Conservation (phyloP, 2,113 vertebrate species). For the Anarrhichthys ocellatus region DNA sequence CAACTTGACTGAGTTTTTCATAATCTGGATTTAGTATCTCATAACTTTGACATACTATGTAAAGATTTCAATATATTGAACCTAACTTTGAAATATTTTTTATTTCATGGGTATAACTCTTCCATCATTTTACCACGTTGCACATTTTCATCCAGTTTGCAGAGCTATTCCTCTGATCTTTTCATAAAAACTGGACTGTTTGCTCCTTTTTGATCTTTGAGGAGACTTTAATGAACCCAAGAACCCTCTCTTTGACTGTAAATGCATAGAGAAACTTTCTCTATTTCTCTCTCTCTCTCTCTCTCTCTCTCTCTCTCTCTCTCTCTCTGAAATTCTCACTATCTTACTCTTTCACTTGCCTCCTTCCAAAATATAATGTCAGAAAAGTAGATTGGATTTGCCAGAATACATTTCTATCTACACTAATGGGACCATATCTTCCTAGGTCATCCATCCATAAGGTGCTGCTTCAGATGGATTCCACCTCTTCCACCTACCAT, state of each 20-base stretch:
- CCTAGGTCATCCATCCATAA: slow-evolving; percentile 52
- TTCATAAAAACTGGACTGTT: background rate
- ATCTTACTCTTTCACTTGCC: slow-evolving; percentile 6
- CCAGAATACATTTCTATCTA: slow-evolving; percentile 41
- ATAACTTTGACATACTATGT: background rate
- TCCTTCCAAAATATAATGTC: slow-evolving; percentile 31
- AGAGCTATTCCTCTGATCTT: background rate
- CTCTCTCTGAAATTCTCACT: slow-evolving; percentile 7
- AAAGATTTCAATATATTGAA: background rate
- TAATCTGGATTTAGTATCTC: background rate
- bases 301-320: background rate
- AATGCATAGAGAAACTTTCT: background rate
- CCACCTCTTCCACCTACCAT: slow-evolving; percentile 10
- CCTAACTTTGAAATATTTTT: too few relatives aligned
- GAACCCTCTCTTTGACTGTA: background rate
- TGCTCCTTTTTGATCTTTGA: background rate
- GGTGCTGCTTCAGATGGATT: slow-evolving; percentile 33
- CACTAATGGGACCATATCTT: slow-evolving; percentile 36
- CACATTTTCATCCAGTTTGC: background rate
- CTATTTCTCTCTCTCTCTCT: background rate
- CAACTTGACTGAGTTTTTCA: background rate
- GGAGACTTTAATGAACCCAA: background rate
- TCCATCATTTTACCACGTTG: background rate
- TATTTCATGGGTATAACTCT: background rate
- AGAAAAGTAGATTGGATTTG: slow-evolving; percentile 55